Percentiles rank a stretch among this genome's conserved stretches.
Conservation (phyloP, 1,140 invertebrate species). For the Trichonephila clavata region DNA sequence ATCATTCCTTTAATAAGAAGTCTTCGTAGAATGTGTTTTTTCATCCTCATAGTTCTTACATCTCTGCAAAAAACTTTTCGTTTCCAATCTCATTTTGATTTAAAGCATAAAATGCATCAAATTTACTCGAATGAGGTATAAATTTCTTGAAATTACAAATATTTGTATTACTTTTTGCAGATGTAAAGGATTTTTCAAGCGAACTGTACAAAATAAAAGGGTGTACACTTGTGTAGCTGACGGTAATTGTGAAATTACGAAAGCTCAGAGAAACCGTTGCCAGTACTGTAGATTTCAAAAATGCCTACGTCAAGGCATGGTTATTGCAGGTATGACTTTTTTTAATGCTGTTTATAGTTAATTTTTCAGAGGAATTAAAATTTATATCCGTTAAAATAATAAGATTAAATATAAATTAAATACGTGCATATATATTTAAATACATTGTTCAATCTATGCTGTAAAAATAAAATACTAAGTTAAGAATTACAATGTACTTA, state of each 20-base stretch:
- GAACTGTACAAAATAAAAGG: slow-evolving; percentile 97
- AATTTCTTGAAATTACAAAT: background rate
- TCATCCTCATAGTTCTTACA: no score
- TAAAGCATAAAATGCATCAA: no score
- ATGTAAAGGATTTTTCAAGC: slow-evolving; percentile 98
- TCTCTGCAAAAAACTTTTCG: no score
- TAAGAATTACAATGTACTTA: no score
- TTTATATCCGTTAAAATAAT: background rate
- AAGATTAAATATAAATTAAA: no score
- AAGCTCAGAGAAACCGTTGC: slow-evolving; percentile 97
- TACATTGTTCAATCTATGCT: no score
- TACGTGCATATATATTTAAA: no score
- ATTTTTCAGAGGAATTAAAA: background rate
- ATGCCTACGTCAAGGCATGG: slow-evolving; percentile 99
- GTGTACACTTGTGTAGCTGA: slow-evolving; percentile 98
- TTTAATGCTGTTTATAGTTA: background rate
- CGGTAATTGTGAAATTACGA: slow-evolving; percentile 97
- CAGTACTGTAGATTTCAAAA: slow-evolving; percentile 99
- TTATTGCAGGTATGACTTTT: slow-evolving; percentile 86
- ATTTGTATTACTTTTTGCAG: slow-evolving; percentile 11
- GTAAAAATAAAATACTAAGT: no score
- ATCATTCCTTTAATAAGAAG: no score
- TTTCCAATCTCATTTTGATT: no score
- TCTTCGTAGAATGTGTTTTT: no score
- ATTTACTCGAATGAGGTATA: no score